Conservation (phyloP, 2,888 invertebrate species). For the Chirona hameri region DNA sequence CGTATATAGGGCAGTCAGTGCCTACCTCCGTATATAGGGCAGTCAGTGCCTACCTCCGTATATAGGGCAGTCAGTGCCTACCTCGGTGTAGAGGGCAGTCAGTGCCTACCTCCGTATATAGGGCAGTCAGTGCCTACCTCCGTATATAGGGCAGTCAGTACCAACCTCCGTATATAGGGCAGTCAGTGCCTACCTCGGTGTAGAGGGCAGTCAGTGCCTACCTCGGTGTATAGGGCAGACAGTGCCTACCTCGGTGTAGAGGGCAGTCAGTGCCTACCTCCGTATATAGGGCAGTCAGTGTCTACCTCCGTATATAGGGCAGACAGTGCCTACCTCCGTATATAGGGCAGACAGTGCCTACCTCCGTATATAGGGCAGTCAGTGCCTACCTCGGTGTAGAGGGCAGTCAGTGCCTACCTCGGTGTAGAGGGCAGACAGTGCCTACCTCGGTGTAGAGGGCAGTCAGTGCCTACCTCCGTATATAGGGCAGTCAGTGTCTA, state of each 20-base stretch:
- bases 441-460: conserved; percentile 44
- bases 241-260: conserved; percentile 44
- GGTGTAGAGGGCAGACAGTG: conserved; percentile 42
- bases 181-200: conserved; percentile 44
- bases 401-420: conserved; percentile 43
- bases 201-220: conserved; percentile 42
- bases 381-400: conserved; percentile 44
- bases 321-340: conserved; percentile 44
- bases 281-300: conserved; percentile 42
- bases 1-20: conserved; percentile 42
- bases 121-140: conserved; percentile 43
- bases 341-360: conserved; percentile 42
- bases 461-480: conserved; percentile 44
- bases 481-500: conserved; percentile 42
- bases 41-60: conserved; percentile 44
- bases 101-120: conserved; percentile 44
- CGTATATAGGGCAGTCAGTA: conserved; percentile 42
- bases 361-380: conserved; percentile 43
- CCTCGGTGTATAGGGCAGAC: conserved; percentile 43
- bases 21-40: conserved; percentile 43
- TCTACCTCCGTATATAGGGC: conserved; percentile 44
- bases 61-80: conserved; percentile 42
- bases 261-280: conserved; percentile 43
- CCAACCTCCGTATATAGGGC: conserved; percentile 44
- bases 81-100: conserved; percentile 43